Conservation (phyloP, 2,888 invertebrate genomes). For the Andrena bucephala region DNA sequence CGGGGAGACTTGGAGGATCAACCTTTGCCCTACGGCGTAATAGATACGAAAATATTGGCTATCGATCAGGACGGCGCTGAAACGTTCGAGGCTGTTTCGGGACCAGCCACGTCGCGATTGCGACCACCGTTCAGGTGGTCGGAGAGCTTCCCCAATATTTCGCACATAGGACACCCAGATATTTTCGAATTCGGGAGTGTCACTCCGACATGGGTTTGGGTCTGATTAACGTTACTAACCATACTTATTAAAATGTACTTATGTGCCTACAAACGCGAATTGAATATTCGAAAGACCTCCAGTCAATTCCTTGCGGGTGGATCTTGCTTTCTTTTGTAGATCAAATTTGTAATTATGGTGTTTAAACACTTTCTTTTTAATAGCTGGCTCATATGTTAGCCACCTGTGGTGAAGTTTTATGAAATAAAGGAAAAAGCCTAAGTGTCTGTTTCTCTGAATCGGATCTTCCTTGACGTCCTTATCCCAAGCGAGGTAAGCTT, state of each 20-base stretch:
- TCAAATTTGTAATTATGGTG: slow-evolving; percentile 19
- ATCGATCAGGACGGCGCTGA: slow-evolving; percentile 82
- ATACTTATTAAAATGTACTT: slow-evolving; percentile 1
- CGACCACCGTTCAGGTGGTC: slow-evolving; percentile 91
- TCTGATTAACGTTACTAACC: slow-evolving; percentile 40
- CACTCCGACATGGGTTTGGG: slow-evolving; percentile 88
- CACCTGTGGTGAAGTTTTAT: slow-evolving; percentile 70
- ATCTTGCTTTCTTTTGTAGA: slow-evolving; percentile 19
- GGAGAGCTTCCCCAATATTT: slow-evolving; percentile 87
- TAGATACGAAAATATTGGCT: slow-evolving; percentile 87
- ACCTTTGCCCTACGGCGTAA: slow-evolving; percentile 86
- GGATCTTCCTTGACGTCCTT: too few relatives aligned
- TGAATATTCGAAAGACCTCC: not conserved
- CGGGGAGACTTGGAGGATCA: slow-evolving; percentile 79
- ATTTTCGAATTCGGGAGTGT: slow-evolving; percentile 90
- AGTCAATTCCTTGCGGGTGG: slow-evolving; percentile 15
- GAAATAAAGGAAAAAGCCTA: slow-evolving; percentile 54
- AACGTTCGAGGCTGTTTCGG: slow-evolving; percentile 80
- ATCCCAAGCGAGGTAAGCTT: too few relatives aligned
- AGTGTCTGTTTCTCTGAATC: not conserved
- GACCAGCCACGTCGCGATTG: slow-evolving; percentile 73
- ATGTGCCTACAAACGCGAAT: not conserved
- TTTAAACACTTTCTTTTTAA: slow-evolving; percentile 22
- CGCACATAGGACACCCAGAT: slow-evolving; percentile 92
- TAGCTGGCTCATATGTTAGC: slow-evolving; percentile 75